Percentiles rank a stretch among this genome's conserved stretches.
phyloP scores from a whole-genome alignment of 53 echinoderm and acorn worm genomes.

The Actinopyga echinites region DNA sequence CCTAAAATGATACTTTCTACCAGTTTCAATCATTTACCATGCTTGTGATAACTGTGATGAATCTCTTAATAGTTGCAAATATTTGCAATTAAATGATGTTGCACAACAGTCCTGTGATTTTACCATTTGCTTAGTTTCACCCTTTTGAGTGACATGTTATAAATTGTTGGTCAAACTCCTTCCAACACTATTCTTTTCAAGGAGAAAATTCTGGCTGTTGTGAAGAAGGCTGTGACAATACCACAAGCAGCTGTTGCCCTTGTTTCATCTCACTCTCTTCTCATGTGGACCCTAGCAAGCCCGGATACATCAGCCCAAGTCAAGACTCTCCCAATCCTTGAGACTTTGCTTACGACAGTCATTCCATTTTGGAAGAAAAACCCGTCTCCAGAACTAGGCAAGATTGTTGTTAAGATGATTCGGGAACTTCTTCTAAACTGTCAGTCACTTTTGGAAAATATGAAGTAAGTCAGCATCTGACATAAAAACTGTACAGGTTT shows the following conservation, averaged over 20 bases:
- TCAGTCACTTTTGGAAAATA: background rate
- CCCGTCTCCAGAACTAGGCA: background rate
- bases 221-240: background rate
- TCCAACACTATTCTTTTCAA: no score
- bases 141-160: no score
- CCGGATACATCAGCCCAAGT: background rate
- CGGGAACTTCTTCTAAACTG: slow-evolving; percentile 11
- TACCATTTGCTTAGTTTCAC: no score
- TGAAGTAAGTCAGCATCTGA: background rate
- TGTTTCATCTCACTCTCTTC: background rate
- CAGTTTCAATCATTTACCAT: no score
- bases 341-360: background rate
- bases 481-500: no score
- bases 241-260: slow-evolving; percentile 25
- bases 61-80: no score
- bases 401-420: background rate
- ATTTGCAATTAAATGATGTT: no score
- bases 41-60: no score
- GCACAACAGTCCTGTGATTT: no score
- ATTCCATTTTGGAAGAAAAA: slow-evolving; percentile 10
- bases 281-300: slow-evolving; percentile 3
- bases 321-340: background rate
- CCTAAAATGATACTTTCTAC: no score
- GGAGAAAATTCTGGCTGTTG: background rate
- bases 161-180: no score